Percentiles rank a stretch among this genome's conserved stretches.
phyloP scores from a whole-genome alignment of 2,797 vertebrate genomes.

The Micromesistius poutassou region DNA sequence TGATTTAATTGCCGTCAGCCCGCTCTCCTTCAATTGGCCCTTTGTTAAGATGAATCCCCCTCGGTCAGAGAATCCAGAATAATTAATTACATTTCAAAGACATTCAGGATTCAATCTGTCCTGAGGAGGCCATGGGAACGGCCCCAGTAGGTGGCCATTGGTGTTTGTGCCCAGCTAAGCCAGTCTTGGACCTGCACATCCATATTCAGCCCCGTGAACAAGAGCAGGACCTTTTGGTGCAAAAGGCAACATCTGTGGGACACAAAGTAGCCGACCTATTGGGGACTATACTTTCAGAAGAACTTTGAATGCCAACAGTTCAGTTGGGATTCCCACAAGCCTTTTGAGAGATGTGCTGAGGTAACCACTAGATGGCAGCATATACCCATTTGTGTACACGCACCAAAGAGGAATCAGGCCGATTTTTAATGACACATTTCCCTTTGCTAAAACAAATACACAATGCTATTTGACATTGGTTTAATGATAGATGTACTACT shows the following conservation, averaged over 20 bases:
- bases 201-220: background rate
- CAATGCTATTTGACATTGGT: background rate
- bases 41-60: conserved; percentile 27
- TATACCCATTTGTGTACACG: background rate
- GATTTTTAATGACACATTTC: background rate
- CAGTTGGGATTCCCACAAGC: background rate
- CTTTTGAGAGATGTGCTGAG: background rate
- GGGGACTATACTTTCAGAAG: background rate
- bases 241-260: background rate
- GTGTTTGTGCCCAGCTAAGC: conserved; percentile 6
- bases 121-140: conserved; percentile 31
- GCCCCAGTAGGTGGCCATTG: background rate
- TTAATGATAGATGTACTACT: background rate
- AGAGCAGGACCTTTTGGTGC: background rate
- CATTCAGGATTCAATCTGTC: conserved; percentile 23
- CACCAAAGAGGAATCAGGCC: background rate
- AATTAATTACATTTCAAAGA: conserved; percentile 37
- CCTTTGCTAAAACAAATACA: background rate
- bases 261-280: background rate
- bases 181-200: background rate
- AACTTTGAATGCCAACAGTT: background rate
- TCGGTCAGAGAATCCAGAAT: conserved; percentile 13
- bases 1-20: conserved; percentile 19
- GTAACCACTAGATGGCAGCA: conserved; percentile 22
- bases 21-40: conserved; percentile 10